These are phyloP conservation scores for Aelia acuminata DNA, from an alignment of 2,888 invertebrate species.

Conservation along the genomic window DNA sequence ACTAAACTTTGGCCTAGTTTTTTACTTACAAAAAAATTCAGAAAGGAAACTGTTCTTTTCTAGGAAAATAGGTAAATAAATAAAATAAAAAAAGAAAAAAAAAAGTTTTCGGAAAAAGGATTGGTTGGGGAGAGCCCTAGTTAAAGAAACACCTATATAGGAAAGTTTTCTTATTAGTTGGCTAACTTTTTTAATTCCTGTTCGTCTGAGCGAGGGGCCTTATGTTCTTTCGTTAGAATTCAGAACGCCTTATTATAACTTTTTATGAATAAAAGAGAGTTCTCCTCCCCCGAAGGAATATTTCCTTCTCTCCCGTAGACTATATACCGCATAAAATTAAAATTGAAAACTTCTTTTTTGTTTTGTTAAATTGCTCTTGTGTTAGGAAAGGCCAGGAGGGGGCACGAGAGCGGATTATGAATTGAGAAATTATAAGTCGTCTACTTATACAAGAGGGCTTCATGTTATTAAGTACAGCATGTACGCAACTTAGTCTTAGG, in stretches of 20 bases:
- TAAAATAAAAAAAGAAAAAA: neutral
- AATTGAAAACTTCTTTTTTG: slow-evolving; percentile 55
- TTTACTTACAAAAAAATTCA: slow-evolving; percentile 13
- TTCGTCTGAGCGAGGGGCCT: neutral
- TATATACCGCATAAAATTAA: slow-evolving; percentile 58
- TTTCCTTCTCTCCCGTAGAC: neutral
- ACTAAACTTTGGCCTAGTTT: neutral
- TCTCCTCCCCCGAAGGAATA: neutral
- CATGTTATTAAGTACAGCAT: neutral
- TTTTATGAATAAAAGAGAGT: slow-evolving; percentile 59
- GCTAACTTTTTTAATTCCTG: slow-evolving; percentile 59
- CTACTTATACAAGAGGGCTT: neutral
- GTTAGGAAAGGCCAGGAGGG: neutral
- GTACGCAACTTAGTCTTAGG: too few species aligned
- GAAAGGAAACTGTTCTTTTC: neutral
- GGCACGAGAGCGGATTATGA: slow-evolving; percentile 29
- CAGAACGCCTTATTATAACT: slow-evolving; percentile 59
- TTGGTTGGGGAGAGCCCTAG: slow-evolving; percentile 16
- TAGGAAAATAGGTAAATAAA: slow-evolving; percentile 7
- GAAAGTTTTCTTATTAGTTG: slow-evolving; percentile 57
- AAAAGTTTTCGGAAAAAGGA: slow-evolving; percentile 34
- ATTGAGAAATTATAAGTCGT: slow-evolving; percentile 33
- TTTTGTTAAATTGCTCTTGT: slow-evolving; percentile 21
- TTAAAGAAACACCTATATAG: slow-evolving; percentile 56
- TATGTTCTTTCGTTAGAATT: slow-evolving; percentile 59